These are phyloP conservation scores for Drosophila mettleri DNA, from an alignment of 2,888 invertebrate species.

Conservation along the genomic window DNA sequence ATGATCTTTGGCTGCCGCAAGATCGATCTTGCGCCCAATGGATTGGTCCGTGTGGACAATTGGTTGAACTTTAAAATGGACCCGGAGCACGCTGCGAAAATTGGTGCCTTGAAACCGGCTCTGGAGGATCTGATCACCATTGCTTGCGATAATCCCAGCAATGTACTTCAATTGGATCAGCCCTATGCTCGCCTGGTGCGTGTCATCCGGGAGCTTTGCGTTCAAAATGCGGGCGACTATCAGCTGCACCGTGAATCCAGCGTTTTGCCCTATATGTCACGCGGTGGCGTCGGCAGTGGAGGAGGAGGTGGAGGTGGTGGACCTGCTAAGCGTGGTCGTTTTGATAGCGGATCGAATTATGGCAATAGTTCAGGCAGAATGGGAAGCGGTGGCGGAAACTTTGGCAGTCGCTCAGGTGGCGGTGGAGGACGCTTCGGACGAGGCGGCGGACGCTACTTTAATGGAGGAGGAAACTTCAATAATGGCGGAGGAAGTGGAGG, in stretches of 20 bases:
- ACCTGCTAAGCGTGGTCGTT: conserved; percentile 60
- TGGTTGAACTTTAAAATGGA: conserved; percentile 97
- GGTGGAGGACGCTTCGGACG: not conserved
- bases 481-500: conserved; percentile 1
- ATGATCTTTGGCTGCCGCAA: conserved; percentile 96
- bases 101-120: conserved; percentile 95
- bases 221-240: conserved; percentile 91
- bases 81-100: conserved; percentile 90
- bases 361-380: conserved; percentile 31
- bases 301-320: conserved; percentile 53
- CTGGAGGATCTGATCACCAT: conserved; percentile 93
- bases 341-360: conserved; percentile 45
- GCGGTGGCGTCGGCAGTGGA: conserved; percentile 46
- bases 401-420: conserved; percentile 3
- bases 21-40: conserved; percentile 86
- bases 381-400: not conserved
- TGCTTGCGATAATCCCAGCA: conserved; percentile 92
- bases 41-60: conserved; percentile 93
- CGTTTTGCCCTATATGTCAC: conserved; percentile 78
- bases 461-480: not conserved
- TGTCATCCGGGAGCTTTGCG: conserved; percentile 91
- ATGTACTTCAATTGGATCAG: conserved; percentile 86
- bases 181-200: conserved; percentile 87
- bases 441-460: not conserved
- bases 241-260: conserved; percentile 87